phyloP scores from a whole-genome alignment of 2,888 invertebrate genomes.

The Amphipoea oculea region DNA sequence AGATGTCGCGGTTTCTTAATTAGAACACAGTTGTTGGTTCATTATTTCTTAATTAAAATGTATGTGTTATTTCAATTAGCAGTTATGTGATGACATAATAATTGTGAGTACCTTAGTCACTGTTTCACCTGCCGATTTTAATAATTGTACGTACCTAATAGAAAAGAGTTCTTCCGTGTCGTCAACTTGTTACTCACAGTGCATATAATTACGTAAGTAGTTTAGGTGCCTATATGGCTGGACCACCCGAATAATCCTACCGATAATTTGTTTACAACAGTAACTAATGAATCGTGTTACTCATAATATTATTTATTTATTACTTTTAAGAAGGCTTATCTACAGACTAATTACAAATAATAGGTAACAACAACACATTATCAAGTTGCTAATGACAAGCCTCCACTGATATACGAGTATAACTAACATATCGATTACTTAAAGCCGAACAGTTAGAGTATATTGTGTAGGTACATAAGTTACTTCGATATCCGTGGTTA shows the following conservation, averaged over 20 bases:
- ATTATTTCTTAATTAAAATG: constrained; percentile 35
- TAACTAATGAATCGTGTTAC: constrained; percentile 10
- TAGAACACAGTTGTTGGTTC: constrained; percentile 23
- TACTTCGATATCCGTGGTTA: no score
- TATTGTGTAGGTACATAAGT: no score
- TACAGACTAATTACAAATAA: no score
- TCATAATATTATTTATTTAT: not conserved
- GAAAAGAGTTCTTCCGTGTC: not conserved
- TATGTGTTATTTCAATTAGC: constrained; percentile 23
- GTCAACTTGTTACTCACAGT: not conserved
- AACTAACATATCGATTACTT: no score
- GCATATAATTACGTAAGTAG: not conserved
- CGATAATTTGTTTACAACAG: not conserved
- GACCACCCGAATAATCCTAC: constrained; percentile 30
- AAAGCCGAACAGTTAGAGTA: no score
- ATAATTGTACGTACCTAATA: not conserved
- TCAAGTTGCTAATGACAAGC: no score
- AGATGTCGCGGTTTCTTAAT: constrained; percentile 25
- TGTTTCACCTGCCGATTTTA: not conserved
- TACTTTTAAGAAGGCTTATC: no score
- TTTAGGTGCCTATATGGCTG: not conserved
- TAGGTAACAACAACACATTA: no score
- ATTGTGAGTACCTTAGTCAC: not conserved
- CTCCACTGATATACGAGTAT: no score
- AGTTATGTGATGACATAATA: not conserved